phyloP scores from a whole-genome alignment of 2,888 invertebrate species.

The Frankliniella intonsa region DNA sequence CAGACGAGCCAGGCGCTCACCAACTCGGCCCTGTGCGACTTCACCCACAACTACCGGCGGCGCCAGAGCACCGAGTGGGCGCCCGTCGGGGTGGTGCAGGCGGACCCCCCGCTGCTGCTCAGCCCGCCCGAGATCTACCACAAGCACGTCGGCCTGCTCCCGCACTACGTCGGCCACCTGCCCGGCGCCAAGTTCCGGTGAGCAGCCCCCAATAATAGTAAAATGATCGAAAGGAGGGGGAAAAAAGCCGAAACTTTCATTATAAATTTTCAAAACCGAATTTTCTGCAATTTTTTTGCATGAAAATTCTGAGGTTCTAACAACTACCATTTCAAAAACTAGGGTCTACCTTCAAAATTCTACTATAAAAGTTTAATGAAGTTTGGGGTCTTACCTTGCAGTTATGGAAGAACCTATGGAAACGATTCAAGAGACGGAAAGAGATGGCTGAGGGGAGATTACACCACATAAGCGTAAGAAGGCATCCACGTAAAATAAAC shows the following conservation, averaged over 20 bases:
- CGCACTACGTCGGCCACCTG: constrained; percentile 73
- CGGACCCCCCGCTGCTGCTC: constrained; percentile 51
- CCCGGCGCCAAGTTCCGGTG: constrained; percentile 69
- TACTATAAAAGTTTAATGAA: background rate
- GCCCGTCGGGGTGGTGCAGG: constrained; percentile 57
- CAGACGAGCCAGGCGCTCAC: constrained; percentile 61
- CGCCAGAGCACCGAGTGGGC: constrained; percentile 71
- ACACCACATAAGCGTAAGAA: background rate
- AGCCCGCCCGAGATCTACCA: constrained; percentile 63
- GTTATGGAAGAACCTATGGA: constrained; percentile 71
- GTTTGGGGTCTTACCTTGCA: constrained; percentile 43
- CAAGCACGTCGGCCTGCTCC: constrained; percentile 66
- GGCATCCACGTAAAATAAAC: background rate
- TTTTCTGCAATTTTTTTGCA: background rate
- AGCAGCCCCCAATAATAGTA: constrained; percentile 32
- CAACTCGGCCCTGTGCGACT: constrained; percentile 67
- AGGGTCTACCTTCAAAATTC: no score
- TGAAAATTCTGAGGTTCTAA: no score
- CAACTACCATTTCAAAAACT: no score
- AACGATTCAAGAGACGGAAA: constrained; percentile 69
- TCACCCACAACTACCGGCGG: constrained; percentile 68
- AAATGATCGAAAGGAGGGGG: background rate
- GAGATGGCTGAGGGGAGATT: constrained; percentile 62
- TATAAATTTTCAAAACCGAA: background rate
- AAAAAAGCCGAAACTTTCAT: background rate